phyloP scores from a whole-genome alignment of 2,113 vertebrate genomes.

The Campylomormyrus tamandua region DNA sequence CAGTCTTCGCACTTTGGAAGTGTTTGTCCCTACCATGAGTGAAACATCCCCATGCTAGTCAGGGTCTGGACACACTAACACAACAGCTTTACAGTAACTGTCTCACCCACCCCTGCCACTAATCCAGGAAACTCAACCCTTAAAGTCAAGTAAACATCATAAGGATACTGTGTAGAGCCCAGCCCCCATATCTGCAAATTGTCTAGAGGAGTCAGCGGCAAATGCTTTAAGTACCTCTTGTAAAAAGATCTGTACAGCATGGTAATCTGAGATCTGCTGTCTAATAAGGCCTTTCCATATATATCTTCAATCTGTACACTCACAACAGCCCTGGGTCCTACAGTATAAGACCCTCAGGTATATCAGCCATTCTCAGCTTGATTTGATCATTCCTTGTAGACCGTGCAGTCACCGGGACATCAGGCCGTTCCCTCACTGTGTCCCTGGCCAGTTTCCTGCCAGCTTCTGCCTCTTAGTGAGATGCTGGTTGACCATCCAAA shows the following conservation, averaged over 20 bases:
- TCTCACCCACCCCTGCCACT: constrained; percentile 18
- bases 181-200: constrained; percentile 31
- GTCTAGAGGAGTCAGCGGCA: constrained; percentile 17
- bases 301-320: constrained; percentile 23
- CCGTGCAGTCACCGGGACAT: neutral
- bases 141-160: constrained; percentile 26
- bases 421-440: constrained; percentile 26
- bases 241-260: constrained; percentile 28
- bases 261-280: constrained; percentile 28
- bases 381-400: constrained; percentile 18
- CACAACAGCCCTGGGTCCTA: constrained; percentile 18
- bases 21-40: constrained; percentile 1
- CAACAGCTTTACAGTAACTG: neutral
- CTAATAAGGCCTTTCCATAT: constrained; percentile 25
- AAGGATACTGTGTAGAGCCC: constrained; percentile 12
- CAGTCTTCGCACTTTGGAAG: neutral
- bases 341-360: constrained; percentile 13
- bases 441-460: constrained; percentile 25
- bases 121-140: constrained; percentile 22
- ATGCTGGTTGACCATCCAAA: neutral
- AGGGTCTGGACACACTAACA: constrained; percentile 7
- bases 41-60: neutral
- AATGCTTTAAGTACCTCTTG: constrained; percentile 24
- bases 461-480: neutral
- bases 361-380: neutral